Percentiles rank a stretch among this genome's conserved stretches.
Evolutionary conservation across 2,888 invertebrate species (phyloP).

Genomic region (Drosophila flavopinicola): DNA sequence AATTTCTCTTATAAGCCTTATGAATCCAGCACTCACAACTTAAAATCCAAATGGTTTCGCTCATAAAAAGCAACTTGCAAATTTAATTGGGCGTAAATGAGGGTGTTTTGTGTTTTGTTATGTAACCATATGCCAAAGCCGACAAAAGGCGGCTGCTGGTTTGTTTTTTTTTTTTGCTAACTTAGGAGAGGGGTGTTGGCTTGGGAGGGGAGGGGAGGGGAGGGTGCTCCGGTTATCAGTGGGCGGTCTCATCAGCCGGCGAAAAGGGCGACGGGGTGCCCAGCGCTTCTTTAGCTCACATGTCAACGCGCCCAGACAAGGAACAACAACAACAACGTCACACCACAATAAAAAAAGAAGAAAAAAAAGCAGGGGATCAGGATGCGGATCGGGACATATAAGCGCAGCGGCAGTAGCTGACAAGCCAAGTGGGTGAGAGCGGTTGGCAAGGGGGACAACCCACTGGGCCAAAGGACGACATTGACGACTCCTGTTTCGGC

Average conservation of each 20-base stretch:
- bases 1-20: not conserved
- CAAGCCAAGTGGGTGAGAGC: constrained; percentile 35
- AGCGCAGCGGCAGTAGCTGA: constrained; percentile 40
- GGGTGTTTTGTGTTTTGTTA: constrained; percentile 74
- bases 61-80: constrained; percentile 63
- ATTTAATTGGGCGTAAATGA: constrained; percentile 82
- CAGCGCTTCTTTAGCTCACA: constrained; percentile 53
- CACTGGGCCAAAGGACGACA: constrained; percentile 52
- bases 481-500: constrained; percentile 37
- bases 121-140: constrained; percentile 69
- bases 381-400: constrained; percentile 59
- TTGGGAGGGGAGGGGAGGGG: not conserved
- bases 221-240: constrained; percentile 51
- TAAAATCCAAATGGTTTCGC: constrained; percentile 6
- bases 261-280: constrained; percentile 66
- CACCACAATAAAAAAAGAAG: constrained; percentile 65
- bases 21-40: not conserved
- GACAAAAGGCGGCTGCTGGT: constrained; percentile 53
- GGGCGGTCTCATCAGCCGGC: constrained; percentile 77
- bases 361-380: constrained; percentile 38
- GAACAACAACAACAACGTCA: constrained; percentile 46
- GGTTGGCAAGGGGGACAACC: constrained; percentile 41
- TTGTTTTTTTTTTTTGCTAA: constrained; percentile 12
- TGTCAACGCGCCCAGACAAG: constrained; percentile 73
- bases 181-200: not conserved